Evolutionary conservation across 2,888 invertebrate species (phyloP).

Genomic region (Stenchaetothrips biformis): DNA sequence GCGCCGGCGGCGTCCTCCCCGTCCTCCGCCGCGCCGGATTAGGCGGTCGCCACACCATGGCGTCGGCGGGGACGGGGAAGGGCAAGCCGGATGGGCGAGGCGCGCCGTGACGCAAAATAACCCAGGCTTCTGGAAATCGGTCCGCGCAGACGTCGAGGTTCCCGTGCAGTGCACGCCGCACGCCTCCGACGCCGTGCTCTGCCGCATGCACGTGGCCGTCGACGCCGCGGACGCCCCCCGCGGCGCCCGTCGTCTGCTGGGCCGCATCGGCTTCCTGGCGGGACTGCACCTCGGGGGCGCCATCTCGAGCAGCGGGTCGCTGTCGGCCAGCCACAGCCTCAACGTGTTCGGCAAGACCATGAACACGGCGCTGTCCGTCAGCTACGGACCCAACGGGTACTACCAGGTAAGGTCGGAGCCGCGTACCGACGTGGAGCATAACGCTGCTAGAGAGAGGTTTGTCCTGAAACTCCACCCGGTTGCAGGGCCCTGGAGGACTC

Average conservation of each 20-base stretch:
- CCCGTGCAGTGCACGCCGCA: background rate
- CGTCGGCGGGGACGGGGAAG: background rate
- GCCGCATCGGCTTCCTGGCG: constrained; percentile 35
- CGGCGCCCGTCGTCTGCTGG: constrained; percentile 38
- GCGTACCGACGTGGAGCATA: too few relatives aligned
- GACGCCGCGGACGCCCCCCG: constrained; percentile 51
- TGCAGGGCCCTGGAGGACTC: background rate
- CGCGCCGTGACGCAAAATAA: too few relatives aligned
- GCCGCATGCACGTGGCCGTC: constrained; percentile 55
- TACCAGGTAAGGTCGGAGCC: constrained; percentile 6
- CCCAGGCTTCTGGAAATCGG: too few relatives aligned
- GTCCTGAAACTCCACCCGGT: background rate
- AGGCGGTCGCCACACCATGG: background rate
- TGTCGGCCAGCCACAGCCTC: constrained; percentile 36
- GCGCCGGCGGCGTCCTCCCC: background rate
- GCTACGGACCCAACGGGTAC: constrained; percentile 33
- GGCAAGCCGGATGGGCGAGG: too few relatives aligned
- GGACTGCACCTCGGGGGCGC: constrained; percentile 33
- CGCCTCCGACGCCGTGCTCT: constrained; percentile 51
- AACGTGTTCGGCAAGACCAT: constrained; percentile 36
- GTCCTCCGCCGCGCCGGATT: background rate
- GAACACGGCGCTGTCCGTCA: constrained; percentile 36
- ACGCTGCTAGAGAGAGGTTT: too few relatives aligned
- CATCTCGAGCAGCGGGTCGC: constrained; percentile 32
- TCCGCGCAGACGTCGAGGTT: background rate